phyloP scores from a whole-genome alignment of 1,140 invertebrate species.

The Kradibia gibbosae region DNA sequence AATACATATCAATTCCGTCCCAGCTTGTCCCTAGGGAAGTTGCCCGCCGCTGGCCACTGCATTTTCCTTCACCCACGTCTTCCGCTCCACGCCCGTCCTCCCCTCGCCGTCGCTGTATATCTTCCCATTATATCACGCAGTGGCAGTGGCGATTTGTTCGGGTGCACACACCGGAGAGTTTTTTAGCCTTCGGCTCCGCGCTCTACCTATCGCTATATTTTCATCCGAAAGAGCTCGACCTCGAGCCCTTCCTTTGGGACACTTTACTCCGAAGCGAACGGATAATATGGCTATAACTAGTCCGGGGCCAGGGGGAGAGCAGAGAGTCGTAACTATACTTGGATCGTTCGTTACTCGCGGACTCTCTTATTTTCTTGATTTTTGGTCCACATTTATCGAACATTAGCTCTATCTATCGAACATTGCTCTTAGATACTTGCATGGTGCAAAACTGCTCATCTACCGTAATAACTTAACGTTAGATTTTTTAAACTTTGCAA shows the following conservation, averaged over 20 bases:
- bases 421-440: too few species aligned
- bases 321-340: too few species aligned
- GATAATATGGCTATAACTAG: too few species aligned
- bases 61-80: slow-evolving; percentile 56
- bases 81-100: slow-evolving; percentile 49
- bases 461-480: neutral
- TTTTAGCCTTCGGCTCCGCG: slow-evolving; percentile 9
- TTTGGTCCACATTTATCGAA: neutral
- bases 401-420: too few species aligned
- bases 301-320: too few species aligned
- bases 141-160: slow-evolving; percentile 39
- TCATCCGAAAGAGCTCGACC: slow-evolving; percentile 41
- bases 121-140: slow-evolving; percentile 34
- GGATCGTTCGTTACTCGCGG: neutral
- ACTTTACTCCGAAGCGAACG: neutral
- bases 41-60: slow-evolving; percentile 55
- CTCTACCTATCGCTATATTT: slow-evolving; percentile 28
- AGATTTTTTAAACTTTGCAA: neutral
- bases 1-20: slow-evolving; percentile 74
- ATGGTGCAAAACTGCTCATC: neutral
- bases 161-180: slow-evolving; percentile 18
- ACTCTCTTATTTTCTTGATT: neutral
- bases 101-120: slow-evolving; percentile 28
- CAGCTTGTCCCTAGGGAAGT: slow-evolving; percentile 63
- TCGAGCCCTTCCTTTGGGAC: slow-evolving; percentile 29